Evolutionary conservation across 1,140 invertebrate species (phyloP), one percentile per base, ranked within the genome.

Genomic region (Archegozetes longisetosus): DNA sequence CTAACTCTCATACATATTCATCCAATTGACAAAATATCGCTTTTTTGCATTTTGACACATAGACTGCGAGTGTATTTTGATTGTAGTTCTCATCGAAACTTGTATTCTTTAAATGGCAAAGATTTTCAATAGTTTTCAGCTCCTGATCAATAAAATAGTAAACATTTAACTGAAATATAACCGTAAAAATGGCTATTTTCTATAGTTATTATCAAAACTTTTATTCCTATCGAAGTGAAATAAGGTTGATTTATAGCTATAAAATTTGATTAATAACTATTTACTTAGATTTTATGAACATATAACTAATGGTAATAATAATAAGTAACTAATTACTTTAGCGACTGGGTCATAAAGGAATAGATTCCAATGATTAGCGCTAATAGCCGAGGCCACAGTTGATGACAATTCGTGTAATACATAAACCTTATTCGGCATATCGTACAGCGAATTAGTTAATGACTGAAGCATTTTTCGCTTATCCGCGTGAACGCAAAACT

Each of bases 401-500:
- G 70, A 71, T 0, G 77, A 75, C 50, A 82, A 66, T 70, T 82
- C 80, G 68, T 75, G 76, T n/a, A 82, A 68, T 2, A 81, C 78
- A 32, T 77, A 72, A 29, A 72, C 70, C 65, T 76, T 77, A 48
- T 75, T 77, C 2, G 75, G 77, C 40, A 72, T 70, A 22, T 70
- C 64, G 63, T 79, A 74, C 3, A 81, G 68, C 14, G 75, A 77
- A 23, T 75, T 72, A 2, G 79, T 79, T 46, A 82, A 66, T 55
- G 79, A 78, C 62, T 79, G 75, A 26, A 81, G 70, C 76, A 81
- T 79, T 64, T 78, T 75, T 26, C 79, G 70, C 68, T 80, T 80
- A 68, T 80, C 79, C 2, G 78, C 76, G 60, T 80, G 79, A 9
- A 80, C 76, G 67, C 77, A 78, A 58, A 79, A 79, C 74, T 78